Base-by-base conservation (phyloP, 2,797 vertebrate genomes). In the Cephalopachus bancanus region DNA sequence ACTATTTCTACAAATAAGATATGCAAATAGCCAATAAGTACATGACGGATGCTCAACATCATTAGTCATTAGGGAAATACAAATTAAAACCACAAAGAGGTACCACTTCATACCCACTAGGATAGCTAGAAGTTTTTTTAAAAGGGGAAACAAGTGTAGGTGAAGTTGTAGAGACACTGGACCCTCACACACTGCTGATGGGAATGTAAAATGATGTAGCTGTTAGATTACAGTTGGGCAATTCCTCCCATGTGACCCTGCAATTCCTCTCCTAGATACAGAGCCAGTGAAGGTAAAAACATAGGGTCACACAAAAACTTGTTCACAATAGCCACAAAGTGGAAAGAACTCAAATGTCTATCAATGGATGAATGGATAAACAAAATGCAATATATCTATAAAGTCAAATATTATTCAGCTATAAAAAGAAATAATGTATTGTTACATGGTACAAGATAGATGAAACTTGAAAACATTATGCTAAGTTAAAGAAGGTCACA, bases 401-500 rank as follows among this genome's bases (percentile, higher is more conserved):
- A 79, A 93, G 69, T 86, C 51, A 55, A 94, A 44, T 89, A 93
- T 92, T 95, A 83, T 65, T 92, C 59, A 92, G 33, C 80, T 86
- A 20, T 95, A 49, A 91, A 93, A 86, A 84, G 44, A 44, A 89
- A 90, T n/a, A 51, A 62, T 67, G 37, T 93, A 64, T 71, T 74
- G 60, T 87, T 69, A 86, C 57, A 37, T 96, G 44, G 71, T 93
- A 28, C 28, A 74, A 65, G 59, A 37, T 75, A 37, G 44, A 84
- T 53, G 65, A 93, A 90, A 87, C 94, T 97, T 80, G 76, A 95
- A 97, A 95, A 79, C 17, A 86, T 91, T 84, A 78, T 55, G 30
- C 67, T 69, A 49, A 62, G n/a, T 92, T n/a, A 87, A 96, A 91
- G 33, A 97, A 80, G 69, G 53, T 37, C 84, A 84, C 44, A 75